A percentile compares a stretch with the other conserved stretches of the same genome.
These are phyloP conservation scores for Trachelus stipa DNA, from an alignment of 2,888 invertebrate species.

Conservation along the genomic window DNA sequence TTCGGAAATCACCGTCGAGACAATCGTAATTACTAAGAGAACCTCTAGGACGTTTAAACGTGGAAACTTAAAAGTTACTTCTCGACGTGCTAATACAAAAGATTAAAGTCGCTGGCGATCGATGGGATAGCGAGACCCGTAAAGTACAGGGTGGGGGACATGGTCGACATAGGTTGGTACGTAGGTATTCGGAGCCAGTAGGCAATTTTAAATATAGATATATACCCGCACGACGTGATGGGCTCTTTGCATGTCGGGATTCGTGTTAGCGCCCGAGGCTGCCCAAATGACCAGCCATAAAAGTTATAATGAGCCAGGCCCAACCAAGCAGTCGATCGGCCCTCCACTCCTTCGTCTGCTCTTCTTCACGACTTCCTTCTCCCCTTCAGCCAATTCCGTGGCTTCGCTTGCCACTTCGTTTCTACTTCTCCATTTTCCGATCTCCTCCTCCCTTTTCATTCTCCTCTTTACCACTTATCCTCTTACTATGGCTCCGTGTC, in stretches of 20 bases:
- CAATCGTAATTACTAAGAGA: background rate
- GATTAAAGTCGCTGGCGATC: background rate
- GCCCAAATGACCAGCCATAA: slow-evolving; percentile 54
- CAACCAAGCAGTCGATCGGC: slow-evolving; percentile 37
- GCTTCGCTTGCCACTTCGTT: slow-evolving; percentile 10
- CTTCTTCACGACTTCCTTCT: slow-evolving; percentile 31
- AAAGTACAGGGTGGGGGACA: background rate
- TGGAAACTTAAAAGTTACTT: background rate
- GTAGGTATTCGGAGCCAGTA: slow-evolving; percentile 1
- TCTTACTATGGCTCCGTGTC: background rate
- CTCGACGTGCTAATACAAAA: background rate
- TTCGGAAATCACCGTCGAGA: background rate
- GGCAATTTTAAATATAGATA: slow-evolving; percentile 9
- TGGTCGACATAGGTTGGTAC: background rate
- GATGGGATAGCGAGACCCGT: background rate
- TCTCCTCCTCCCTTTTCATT: background rate
- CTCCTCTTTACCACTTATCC: slow-evolving; percentile 7
- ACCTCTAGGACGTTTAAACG: background rate
- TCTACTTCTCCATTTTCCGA: slow-evolving; percentile 9
- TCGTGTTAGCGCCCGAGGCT: slow-evolving; percentile 41
- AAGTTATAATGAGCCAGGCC: slow-evolving; percentile 53
- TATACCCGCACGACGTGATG: slow-evolving; percentile 14
- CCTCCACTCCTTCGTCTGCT: slow-evolving; percentile 26
- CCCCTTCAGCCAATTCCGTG: slow-evolving; percentile 12
- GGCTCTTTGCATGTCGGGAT: slow-evolving; percentile 47